phyloP scores from a whole-genome alignment of 2,113 vertebrate species.

The Psophia crepitans region DNA sequence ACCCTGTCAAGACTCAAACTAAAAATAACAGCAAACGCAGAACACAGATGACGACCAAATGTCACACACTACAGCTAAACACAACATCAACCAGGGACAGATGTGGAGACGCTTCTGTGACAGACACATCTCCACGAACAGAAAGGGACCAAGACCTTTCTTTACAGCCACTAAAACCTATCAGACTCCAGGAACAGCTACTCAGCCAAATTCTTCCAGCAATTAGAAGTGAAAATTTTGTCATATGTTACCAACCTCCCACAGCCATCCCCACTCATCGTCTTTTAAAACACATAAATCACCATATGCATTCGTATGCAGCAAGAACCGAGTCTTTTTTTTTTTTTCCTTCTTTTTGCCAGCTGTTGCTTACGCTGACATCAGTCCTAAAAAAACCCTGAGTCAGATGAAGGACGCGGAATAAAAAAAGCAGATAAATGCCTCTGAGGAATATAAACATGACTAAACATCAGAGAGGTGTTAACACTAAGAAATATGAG shows the following conservation, averaged over 20 bases:
- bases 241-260: background rate
- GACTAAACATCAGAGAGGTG: slow-evolving; percentile 25
- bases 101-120: background rate
- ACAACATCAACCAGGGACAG: background rate
- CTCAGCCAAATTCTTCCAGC: background rate
- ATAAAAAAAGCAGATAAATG: background rate
- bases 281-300: background rate
- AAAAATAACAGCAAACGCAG: slow-evolving; percentile 54
- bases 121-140: background rate
- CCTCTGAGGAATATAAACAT: background rate
- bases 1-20: slow-evolving; percentile 13
- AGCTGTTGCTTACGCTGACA: background rate
- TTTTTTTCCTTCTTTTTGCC: background rate
- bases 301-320: no score
- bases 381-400: background rate
- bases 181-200: background rate
- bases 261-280: background rate
- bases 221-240: background rate
- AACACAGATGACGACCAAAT: slow-evolving; percentile 51
- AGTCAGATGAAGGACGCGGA: background rate
- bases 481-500: slow-evolving; percentile 19
- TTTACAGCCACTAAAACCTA: background rate
- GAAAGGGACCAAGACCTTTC: background rate
- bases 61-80: slow-evolving; percentile 1
- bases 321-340: background rate